phyloP scores from a whole-genome alignment of 2,113 vertebrate species.

The Tiliqua scincoides region DNA sequence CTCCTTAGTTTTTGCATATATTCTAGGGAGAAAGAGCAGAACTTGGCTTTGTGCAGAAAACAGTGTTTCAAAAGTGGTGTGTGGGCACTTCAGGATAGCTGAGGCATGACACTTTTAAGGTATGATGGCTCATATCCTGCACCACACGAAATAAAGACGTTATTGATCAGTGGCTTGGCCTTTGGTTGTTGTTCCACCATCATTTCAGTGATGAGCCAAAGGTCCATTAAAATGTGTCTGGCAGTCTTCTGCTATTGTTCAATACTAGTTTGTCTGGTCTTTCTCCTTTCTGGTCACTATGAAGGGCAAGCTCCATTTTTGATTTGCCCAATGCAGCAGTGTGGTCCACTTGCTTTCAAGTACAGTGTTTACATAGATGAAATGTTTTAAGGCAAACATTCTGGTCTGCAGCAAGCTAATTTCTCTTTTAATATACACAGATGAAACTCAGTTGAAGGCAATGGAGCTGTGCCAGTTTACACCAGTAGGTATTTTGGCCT shows the following conservation, averaged over 20 bases:
- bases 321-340: background rate
- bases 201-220: constrained; percentile 6
- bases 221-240: background rate
- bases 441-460: constrained; percentile 38
- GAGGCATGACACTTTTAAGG: background rate
- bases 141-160: background rate
- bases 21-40: background rate
- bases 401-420: constrained; percentile 27
- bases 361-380: constrained; percentile 29
- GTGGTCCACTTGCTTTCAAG: constrained; percentile 37
- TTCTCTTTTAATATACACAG: constrained; percentile 45
- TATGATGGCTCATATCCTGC: background rate
- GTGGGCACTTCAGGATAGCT: background rate
- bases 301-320: background rate
- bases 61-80: background rate
- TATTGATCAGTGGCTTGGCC: background rate
- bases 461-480: constrained; percentile 49
- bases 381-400: constrained; percentile 46
- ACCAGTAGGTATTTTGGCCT: constrained; percentile 41
- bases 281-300: constrained; percentile 10
- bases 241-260: background rate
- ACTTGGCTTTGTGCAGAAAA: background rate
- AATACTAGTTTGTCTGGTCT: background rate
- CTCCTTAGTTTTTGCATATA: background rate
- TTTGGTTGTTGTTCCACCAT: background rate